Evolutionary conservation across 2,888 invertebrate species (phyloP), one percentile per base, ranked within the genome.

Genomic region (Xanthorhoe spadicearia): DNA sequence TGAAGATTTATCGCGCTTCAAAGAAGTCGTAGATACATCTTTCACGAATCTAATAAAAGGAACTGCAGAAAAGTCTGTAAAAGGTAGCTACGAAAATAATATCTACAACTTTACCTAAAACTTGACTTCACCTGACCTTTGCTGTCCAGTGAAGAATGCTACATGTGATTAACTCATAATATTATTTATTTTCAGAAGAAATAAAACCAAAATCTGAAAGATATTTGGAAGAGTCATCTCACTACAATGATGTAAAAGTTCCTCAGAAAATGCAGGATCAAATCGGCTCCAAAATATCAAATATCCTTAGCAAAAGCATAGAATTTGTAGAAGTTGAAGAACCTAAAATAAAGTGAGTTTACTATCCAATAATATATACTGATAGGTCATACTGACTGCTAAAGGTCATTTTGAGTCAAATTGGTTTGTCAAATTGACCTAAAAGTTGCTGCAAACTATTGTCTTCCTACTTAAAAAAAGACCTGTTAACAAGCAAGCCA

Each of bases 211-310:
- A 85, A 69, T 93, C 93, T 0, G 85, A 89, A 64, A 82, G 93
- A 59, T 84, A 90, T 76, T 75, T 93, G 51, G 85, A 87, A 46
- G 87, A 84, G 68, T 83, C 94, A 8, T 86, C 91, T 48, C 94
- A 94, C 70, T 94, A 94, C 71, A 94, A 94, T 74, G 94, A 94
- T 79, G 85, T 93, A 0, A 91, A 90, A 75, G 93, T 94, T 1
- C 94, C 94, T 3, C 87, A 88, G 17, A 89, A 93, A 72, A 87
- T 94, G 83, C 94, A 94, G 75, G 89, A 84, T 46, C 85, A 82
- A 66, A 93, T 94, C 58, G 93, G 93, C 8, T 89, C 88, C 51
- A 93, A 94, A 81, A 79, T 94, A 51, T 91, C 94, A 1, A 84
- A 83, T 18, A 81, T 94, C 38, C 89, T 95, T 48, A 84, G 90